A percentile compares a stretch with the other conserved stretches of the same genome.
Evolutionary conservation across 64 coral and sea anemone species (phyloP).

Genomic region (Astreopora myriophthalma): DNA sequence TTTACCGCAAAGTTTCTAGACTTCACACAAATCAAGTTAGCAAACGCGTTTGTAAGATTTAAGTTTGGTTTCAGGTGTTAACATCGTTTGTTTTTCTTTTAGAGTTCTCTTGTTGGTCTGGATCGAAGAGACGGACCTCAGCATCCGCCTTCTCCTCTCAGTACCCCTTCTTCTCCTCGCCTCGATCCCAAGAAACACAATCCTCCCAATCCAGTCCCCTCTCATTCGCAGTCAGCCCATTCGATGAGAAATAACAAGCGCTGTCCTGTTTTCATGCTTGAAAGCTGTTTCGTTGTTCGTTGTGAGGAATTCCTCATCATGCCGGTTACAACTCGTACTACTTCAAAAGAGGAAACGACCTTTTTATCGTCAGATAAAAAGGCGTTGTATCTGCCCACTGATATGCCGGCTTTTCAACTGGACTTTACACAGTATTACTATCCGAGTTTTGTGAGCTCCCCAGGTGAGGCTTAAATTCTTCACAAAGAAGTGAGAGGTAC

Average conservation of each 20-base stretch:
- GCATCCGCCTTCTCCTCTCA: slow-evolving; percentile 1
- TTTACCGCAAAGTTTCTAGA: no score
- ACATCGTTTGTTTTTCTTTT: no score
- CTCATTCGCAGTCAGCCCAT: slow-evolving; percentile 19
- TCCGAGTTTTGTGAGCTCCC: slow-evolving; percentile 51
- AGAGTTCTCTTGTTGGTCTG: neutral
- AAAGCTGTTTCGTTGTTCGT: slow-evolving; percentile 89
- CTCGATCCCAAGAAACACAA: neutral
- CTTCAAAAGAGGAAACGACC: slow-evolving; percentile 6
- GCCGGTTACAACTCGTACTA: slow-evolving; percentile 79
- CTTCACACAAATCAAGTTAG: no score
- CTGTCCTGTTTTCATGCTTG: slow-evolving; percentile 90
- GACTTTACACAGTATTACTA: slow-evolving; percentile 98
- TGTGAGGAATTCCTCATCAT: slow-evolving; percentile 96
- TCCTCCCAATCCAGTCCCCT: neutral
- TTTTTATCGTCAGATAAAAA: slow-evolving; percentile 99
- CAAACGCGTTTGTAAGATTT: no score
- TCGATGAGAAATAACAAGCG: slow-evolving; percentile 45
- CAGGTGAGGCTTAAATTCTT: slow-evolving; percentile 49
- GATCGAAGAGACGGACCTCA: neutral
- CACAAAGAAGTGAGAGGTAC: no score
- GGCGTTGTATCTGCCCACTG: slow-evolving; percentile 79
- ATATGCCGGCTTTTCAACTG: slow-evolving; percentile 94
- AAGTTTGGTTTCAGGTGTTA: no score
- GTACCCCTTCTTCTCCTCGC: slow-evolving; percentile 48